These are phyloP conservation scores for Phaenicophaeus curvirostris DNA, from an alignment of 2,797 vertebrate genomes.

Conservation along the genomic window DNA sequence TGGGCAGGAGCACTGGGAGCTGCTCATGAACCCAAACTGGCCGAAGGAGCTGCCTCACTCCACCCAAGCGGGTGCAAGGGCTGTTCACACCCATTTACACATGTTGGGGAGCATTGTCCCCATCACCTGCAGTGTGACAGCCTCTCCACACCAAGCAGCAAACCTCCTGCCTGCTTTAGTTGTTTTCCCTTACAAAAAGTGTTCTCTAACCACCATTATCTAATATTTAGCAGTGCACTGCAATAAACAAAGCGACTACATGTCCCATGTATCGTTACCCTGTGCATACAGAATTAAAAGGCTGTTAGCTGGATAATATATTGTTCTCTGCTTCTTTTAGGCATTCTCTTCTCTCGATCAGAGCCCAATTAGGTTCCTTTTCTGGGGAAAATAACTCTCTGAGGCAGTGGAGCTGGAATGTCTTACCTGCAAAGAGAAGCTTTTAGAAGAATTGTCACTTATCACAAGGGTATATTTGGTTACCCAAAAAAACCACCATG, in stretches of 20 bases:
- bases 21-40: too few species aligned
- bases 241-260: neutral
- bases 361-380: neutral
- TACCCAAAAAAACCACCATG: neutral
- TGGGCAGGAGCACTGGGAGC: neutral
- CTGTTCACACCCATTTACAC: neutral
- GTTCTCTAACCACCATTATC: neutral
- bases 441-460: neutral
- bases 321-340: neutral
- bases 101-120: accelerated
- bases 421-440: neutral
- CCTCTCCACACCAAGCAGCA: neutral
- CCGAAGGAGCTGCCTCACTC: neutral
- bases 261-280: accelerated
- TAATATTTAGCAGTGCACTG: neutral
- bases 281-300: neutral
- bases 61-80: accelerated
- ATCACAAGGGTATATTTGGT: neutral
- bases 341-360: neutral
- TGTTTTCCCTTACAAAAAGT: neutral
- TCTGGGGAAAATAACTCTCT: neutral
- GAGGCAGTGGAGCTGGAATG: neutral
- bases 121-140: accelerated
- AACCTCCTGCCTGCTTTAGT: neutral
- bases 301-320: neutral